A percentile compares a stretch with the other conserved stretches of the same genome.
Evolutionary conservation across 92 coral and sea anemone species (phyloP).

Genomic region (Hydrozoanthus gracilis): DNA sequence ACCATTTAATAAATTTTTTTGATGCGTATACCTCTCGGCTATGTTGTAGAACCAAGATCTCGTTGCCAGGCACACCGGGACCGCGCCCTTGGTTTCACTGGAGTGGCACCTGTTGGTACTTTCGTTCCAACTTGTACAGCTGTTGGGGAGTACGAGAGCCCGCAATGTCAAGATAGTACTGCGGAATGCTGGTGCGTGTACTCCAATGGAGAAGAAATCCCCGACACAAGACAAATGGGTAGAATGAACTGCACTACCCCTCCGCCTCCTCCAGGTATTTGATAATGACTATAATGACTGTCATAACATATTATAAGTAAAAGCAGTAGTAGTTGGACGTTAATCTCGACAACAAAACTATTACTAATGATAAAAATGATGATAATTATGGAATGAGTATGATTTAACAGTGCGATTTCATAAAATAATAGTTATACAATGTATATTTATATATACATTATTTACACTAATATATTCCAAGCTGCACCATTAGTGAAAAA

Average conservation of each 20-base stretch:
- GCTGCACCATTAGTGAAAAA: no score
- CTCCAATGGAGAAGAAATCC: slow-evolving; percentile 23
- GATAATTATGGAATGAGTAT: no score
- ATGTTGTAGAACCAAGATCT: slow-evolving; percentile 11
- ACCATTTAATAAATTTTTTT: no score
- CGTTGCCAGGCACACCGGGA: slow-evolving; percentile 42
- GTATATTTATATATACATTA: no score
- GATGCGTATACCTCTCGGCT: no score
- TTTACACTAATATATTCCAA: no score
- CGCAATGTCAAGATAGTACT: slow-evolving; percentile 1
- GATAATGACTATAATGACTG: background rate
- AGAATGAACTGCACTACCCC: slow-evolving; percentile 1
- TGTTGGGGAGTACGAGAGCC: slow-evolving; percentile 14
- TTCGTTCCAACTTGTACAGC: slow-evolving; percentile 28
- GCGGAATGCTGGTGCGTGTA: slow-evolving; percentile 40
- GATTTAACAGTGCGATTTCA: no score
- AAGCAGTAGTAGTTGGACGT: no score
- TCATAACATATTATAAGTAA: background rate
- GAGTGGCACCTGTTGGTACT: slow-evolving; percentile 24
- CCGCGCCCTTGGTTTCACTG: slow-evolving; percentile 32
- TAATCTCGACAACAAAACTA: no score
- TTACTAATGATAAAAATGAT: no score
- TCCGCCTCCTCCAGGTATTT: background rate
- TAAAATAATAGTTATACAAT: no score
- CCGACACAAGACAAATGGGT: slow-evolving; percentile 24